Evolutionary conservation across 2,888 invertebrate species (phyloP).

Genomic region (Noctua janthe): DNA sequence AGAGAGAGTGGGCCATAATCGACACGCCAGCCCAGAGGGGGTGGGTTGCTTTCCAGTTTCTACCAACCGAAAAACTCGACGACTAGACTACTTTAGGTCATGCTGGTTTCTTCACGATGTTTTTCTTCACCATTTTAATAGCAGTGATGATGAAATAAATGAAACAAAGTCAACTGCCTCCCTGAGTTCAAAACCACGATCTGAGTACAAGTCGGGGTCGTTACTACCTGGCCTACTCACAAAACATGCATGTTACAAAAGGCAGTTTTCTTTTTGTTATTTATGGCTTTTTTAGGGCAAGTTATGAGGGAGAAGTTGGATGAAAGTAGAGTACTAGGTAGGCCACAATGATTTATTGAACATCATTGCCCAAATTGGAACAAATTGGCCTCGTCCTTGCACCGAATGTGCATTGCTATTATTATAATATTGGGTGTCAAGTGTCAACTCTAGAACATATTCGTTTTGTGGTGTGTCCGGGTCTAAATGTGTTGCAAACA

Average conservation of each 20-base stretch:
- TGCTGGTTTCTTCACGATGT: background rate
- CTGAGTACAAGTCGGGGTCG: background rate
- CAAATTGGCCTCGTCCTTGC: conserved; percentile 64
- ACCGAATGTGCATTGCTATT: conserved; percentile 37
- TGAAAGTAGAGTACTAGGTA: background rate
- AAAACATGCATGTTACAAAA: background rate
- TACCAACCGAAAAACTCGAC: background rate
- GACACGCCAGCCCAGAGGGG: background rate
- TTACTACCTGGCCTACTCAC: background rate
- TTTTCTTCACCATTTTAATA: background rate
- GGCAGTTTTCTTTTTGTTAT: background rate
- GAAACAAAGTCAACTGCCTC: background rate
- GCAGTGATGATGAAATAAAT: background rate
- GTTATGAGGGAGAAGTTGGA: background rate
- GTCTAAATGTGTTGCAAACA: background rate
- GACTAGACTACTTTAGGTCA: background rate
- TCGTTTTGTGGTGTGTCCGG: background rate
- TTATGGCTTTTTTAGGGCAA: background rate
- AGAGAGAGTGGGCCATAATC: background rate
- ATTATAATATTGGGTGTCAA: conserved; percentile 24
- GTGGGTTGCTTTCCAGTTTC: background rate
- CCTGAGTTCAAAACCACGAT: background rate
- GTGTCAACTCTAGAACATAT: background rate
- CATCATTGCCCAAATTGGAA: conserved; percentile 49
- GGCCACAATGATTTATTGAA: background rate